Percentiles rank a stretch among this genome's conserved stretches.
phyloP scores from a whole-genome alignment of 35 echinoderm and acorn worm genomes.

The Eucidaris tribuloides region DNA sequence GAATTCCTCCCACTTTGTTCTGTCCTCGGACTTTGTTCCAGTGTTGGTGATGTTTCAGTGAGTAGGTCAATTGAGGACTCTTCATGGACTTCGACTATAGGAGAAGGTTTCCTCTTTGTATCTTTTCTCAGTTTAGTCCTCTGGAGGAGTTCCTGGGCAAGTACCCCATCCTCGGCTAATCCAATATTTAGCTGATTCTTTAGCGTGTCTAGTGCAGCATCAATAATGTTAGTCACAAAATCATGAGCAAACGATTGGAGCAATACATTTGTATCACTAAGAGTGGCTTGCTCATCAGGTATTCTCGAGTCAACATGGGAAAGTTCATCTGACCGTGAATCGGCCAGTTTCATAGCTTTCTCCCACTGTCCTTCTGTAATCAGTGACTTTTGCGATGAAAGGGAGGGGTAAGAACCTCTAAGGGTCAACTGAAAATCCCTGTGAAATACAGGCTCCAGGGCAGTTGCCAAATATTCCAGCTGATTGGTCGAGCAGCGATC shows the following conservation, averaged over 20 bases:
- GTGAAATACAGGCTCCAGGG: slow-evolving; percentile 94
- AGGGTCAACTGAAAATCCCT: slow-evolving; percentile 73
- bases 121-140: not conserved
- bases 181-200: no score
- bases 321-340: not conserved
- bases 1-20: not conserved
- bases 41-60: not conserved
- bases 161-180: no score
- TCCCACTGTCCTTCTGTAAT: not conserved
- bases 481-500: slow-evolving; percentile 68
- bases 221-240: slow-evolving; percentile 47
- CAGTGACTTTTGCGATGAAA: not conserved
- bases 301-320: no score
- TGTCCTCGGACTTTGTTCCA: not conserved
- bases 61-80: not conserved
- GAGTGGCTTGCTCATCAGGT: no score
- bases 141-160: no score
- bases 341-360: slow-evolving; percentile 2
- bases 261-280: no score
- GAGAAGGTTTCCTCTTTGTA: not conserved
- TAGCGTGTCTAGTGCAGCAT: slow-evolving; percentile 35
- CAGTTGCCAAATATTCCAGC: slow-evolving; percentile 88
- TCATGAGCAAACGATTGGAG: slow-evolving; percentile 58
- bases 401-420: slow-evolving; percentile 68
- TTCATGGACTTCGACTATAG: slow-evolving; percentile 6